Evolutionary conservation across 2,888 invertebrate species (phyloP), one percentile per base, ranked within the genome.

Genomic region (Tinea semifulvella): DNA sequence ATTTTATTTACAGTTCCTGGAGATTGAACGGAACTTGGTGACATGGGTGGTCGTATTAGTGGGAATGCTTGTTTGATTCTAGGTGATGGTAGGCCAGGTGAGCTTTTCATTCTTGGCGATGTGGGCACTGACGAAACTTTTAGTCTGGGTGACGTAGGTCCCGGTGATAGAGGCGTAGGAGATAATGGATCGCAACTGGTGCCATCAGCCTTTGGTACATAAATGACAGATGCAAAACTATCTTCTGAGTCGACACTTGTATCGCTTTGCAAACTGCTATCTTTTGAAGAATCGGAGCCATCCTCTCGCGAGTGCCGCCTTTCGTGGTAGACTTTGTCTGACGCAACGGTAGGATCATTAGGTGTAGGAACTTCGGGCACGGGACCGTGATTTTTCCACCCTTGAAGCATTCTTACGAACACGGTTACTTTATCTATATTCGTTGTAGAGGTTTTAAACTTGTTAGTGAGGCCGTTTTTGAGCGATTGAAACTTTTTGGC

Each of bases 191-290:
- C 82, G 42, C 51, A 55, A 54, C 70, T 65, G 11, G 79, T 71
- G 31, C 85, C 84, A 55, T 91, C 91, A 42, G 91, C 88, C 72
- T 92, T 93, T 46, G 94, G 94, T 57, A 94, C 90, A 63, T 90
- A 94, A 60, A 96, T 95, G 38, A 96, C 95, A 50, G 94, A 94
- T 47, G 94, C 94, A 61, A 95, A 94, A 67, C 94, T 94, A 60
- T 96, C 95, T 66, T 96, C 95, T 1, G 94, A 94, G 66, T 96
- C 96, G 25, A 95, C 92, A 71, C 94, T 94, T 1, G 95, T 95
- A 62, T 96, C 96, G 65, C 94, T 94, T 70, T 95, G 95, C 47
- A 95, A 83, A 63, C 94, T 94, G 63, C 93, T 91, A 56, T 92
- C 92, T 70, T 92, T 92, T 2, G 92, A 92, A 4, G 92, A 92